Conservation (phyloP, 2,113 vertebrate species). For the Paraplagusia blochii region DNA sequence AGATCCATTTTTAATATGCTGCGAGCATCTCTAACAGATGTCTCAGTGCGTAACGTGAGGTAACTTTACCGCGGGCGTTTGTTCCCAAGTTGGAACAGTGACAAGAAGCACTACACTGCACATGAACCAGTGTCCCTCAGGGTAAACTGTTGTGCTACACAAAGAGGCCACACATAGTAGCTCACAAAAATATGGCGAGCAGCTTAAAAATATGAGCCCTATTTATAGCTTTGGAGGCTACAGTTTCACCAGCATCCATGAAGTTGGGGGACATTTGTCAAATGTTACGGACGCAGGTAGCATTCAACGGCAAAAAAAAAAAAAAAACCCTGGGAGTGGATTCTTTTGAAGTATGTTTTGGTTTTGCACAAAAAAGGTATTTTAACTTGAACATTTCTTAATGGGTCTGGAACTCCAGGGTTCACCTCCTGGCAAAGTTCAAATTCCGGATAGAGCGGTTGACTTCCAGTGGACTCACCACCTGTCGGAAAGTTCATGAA, state of each 20-base stretch:
- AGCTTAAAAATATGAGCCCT: constrained; percentile 9
- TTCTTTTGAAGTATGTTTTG: too few relatives aligned
- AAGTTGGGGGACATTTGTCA: too few relatives aligned
- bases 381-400: too few relatives aligned
- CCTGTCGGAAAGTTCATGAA: too few relatives aligned
- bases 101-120: constrained; percentile 28
- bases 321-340: too few relatives aligned
- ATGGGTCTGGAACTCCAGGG: too few relatives aligned
- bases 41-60: constrained; percentile 44
- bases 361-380: too few relatives aligned
- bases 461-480: too few relatives aligned
- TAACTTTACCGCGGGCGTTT: constrained; percentile 49
- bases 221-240: neutral
- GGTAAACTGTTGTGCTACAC: constrained; percentile 29
- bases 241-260: neutral
- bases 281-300: too few relatives aligned
- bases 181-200: constrained; percentile 18
- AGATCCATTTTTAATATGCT: constrained; percentile 36
- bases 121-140: constrained; percentile 42
- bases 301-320: too few relatives aligned
- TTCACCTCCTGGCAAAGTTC: too few relatives aligned
- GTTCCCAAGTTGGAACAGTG: constrained; percentile 38
- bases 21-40: constrained; percentile 54
- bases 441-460: too few relatives aligned
- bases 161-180: constrained; percentile 36